These are phyloP conservation scores for Meteorus sp. DNA, from an alignment of 1,140 invertebrate species.

Conservation along the genomic window DNA sequence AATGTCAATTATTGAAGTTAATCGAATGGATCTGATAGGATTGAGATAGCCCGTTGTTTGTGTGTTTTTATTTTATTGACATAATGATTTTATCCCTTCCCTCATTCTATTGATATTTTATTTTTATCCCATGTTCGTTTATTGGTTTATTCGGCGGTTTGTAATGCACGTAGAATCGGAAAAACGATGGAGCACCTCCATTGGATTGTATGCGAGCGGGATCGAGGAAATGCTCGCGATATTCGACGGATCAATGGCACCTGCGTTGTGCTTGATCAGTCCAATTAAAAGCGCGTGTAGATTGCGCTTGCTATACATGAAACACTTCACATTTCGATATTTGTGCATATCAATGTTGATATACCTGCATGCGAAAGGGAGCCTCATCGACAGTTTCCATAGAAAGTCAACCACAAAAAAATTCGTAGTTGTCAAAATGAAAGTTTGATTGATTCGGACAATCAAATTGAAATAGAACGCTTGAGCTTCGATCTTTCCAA, in stretches of 20 bases:
- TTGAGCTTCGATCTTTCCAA: too few species aligned
- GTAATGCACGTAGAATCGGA: constrained; percentile 5
- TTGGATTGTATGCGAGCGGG: constrained; percentile 17
- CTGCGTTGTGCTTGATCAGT: constrained; percentile 26
- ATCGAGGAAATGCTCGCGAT: constrained; percentile 21
- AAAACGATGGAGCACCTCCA: constrained; percentile 5
- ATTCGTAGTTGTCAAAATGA: too few species aligned
- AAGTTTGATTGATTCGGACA: too few species aligned
- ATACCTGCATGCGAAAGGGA: too few species aligned
- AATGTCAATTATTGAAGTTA: not conserved
- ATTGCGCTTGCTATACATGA: not conserved
- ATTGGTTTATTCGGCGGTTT: too few species aligned
- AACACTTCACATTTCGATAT: too few species aligned
- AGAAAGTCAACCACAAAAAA: too few species aligned
- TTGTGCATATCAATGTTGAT: not conserved
- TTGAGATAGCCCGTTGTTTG: not conserved
- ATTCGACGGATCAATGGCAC: constrained; percentile 25
- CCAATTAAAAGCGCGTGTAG: constrained; percentile 26
- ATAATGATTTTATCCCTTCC: not conserved
- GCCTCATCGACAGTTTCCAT: too few species aligned
- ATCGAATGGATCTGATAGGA: not conserved
- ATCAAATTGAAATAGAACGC: too few species aligned
- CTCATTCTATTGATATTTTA: not conserved
- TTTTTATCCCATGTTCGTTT: not conserved
- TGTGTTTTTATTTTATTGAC: not conserved